Conservation (phyloP, 2,797 vertebrate genomes). For the Dicrostonyx torquatus region DNA sequence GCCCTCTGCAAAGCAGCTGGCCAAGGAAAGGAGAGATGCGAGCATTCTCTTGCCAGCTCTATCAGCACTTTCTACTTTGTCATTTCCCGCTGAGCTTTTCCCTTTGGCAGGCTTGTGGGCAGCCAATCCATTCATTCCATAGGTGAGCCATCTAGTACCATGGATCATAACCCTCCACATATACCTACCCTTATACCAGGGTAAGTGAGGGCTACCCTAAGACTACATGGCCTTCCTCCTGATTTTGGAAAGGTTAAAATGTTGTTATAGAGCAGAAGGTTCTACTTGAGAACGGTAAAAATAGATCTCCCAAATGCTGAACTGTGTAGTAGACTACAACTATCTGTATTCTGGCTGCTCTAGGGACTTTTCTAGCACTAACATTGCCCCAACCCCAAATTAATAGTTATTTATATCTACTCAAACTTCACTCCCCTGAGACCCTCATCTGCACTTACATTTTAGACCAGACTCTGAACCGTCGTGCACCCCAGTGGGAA, state of each 20-base stretch:
- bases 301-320: neutral
- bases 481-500: slow-evolving; percentile 45
- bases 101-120: neutral
- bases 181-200: neutral
- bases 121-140: neutral
- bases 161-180: neutral
- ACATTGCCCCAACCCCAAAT: neutral
- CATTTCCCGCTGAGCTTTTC: neutral
- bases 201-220: neutral
- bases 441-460: slow-evolving; percentile 55
- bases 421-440: slow-evolving; percentile 4
- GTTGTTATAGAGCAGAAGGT: neutral
- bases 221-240: neutral
- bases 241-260: slow-evolving; percentile 39
- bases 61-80: neutral
- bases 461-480: slow-evolving; percentile 38
- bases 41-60: neutral
- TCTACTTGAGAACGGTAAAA: slow-evolving; percentile 2
- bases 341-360: slow-evolving; percentile 16
- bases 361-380: slow-evolving; percentile 23
- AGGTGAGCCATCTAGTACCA: neutral
- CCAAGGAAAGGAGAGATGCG: neutral
- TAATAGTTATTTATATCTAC: slow-evolving; percentile 42
- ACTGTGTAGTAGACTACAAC: neutral
- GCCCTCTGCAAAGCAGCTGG: neutral